Evolutionary conservation across 2,797 vertebrate species (phyloP), one percentile per base, ranked within the genome.

Genomic region (Chlorospingus semifuscus): DNA sequence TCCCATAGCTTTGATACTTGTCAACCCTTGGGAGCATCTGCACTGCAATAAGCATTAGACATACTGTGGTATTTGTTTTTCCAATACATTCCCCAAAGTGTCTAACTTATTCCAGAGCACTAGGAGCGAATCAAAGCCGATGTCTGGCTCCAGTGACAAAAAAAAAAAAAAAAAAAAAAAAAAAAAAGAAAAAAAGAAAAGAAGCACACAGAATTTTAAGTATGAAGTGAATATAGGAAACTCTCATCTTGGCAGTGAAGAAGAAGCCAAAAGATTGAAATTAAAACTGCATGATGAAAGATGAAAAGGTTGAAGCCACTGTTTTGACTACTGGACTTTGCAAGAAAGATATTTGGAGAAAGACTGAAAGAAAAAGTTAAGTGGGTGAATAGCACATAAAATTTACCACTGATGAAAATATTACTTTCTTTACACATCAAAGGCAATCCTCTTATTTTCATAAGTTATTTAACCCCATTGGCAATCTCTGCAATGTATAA

Each of bases 331-430:
- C 83, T 91, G 93, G 94, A 95, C 93, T 77, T 95, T 94, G 74
- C 94, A 91, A 86, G 77, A 65, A 95, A 95, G 90, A 23, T 83
- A 81, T 80, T 80, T 80, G 29, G 64, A 80, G 66, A 95, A 96
- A 86, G 50, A 92, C 50, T 69, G 69, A 96, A 95, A 83, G 61
- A 60, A 53, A 87, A 96, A 97, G 47, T 90, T 94, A 84, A 83
- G 66, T 7, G 2, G 15, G 69, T 42, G 87, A 94, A 82, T 95
- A 96, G 76, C 93, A 96, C 71, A 68, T 90, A 85, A 95, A 96
- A 97, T 94, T 96, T 93, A 83, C 81, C 57, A 86, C 41, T 93
- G 93, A 97, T 97, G 94, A 97, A 98, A 97, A 97, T 95, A 94
- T 24, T 90, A 68, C 87, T 82, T 93, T 72, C 79, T 95, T 94